phyloP scores from a whole-genome alignment of 2,113 vertebrate species.

The Perca fluviatilis region DNA sequence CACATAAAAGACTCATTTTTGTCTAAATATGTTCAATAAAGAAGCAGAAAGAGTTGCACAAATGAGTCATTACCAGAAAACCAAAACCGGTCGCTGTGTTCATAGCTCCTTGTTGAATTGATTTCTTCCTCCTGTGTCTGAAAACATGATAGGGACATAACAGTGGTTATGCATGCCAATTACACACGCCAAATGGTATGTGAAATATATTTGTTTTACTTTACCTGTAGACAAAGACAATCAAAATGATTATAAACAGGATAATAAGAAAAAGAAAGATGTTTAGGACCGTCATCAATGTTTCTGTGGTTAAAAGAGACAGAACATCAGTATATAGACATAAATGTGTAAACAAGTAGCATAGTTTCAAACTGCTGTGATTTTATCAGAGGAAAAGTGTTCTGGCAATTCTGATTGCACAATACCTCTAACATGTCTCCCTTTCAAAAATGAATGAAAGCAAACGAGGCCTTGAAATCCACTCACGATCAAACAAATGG shows the following conservation, averaged over 20 bases:
- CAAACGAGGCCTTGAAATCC: neutral
- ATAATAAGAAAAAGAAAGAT: neutral
- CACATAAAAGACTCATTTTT: neutral
- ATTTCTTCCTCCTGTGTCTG: conserved; percentile 52
- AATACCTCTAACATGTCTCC: neutral
- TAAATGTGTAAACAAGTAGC: neutral
- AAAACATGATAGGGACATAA: conserved; percentile 4
- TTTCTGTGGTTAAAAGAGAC: conserved; percentile 42
- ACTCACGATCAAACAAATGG: conserved; percentile 62
- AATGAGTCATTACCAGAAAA: conserved; percentile 42
- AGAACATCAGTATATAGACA: neutral
- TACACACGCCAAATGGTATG: accelerated
- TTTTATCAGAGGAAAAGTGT: neutral
- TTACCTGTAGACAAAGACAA: conserved; percentile 68
- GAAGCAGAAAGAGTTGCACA: neutral
- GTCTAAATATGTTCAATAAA: neutral
- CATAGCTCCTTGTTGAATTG: neutral
- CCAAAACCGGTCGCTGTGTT: neutral
- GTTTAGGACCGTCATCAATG: neutral
- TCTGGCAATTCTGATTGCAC: neutral
- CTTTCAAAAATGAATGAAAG: no score
- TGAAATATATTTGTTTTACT: neutral
- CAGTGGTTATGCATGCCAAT: neutral
- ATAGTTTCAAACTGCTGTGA: neutral
- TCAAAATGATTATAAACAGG: conserved; percentile 17